These are phyloP conservation scores for Mionectes macconnelli DNA, from an alignment of 2,113 vertebrate species.

Conservation along the genomic window DNA sequence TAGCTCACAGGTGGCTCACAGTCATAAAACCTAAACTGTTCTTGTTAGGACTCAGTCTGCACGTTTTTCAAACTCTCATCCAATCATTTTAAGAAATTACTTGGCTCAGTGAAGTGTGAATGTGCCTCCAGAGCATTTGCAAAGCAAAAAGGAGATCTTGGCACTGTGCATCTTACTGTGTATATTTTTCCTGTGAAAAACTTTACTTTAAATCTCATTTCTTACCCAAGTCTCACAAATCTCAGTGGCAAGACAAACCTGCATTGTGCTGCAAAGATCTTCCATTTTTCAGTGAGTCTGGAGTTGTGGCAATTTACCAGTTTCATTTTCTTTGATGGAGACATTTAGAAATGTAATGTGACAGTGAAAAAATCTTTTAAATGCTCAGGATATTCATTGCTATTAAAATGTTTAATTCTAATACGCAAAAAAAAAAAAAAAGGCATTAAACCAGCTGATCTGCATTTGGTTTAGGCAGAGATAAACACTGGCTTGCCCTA, in stretches of 20 bases:
- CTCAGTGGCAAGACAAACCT: not conserved
- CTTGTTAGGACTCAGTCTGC: constrained; percentile 22
- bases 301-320: not conserved
- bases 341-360: not conserved
- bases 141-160: constrained; percentile 19
- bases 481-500: not conserved
- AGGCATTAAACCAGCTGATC: not conserved
- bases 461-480: not conserved
- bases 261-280: not conserved
- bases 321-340: not conserved
- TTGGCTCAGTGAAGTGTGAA: constrained; percentile 26
- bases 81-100: constrained; percentile 30
- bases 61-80: constrained; percentile 27
- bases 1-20: constrained; percentile 29
- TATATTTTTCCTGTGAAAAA: constrained; percentile 43
- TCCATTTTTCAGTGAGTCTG: not conserved
- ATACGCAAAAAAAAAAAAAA: not conserved
- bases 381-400: not conserved
- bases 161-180: not conserved
- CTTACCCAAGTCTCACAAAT: not conserved
- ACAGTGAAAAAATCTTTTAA: not conserved
- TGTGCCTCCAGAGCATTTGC: constrained; percentile 35
- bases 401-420: not conserved
- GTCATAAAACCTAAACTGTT: constrained; percentile 9
- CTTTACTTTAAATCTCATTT: not conserved